Conservation (phyloP, 1,140 invertebrate species). For the Danaus plexippus region DNA sequence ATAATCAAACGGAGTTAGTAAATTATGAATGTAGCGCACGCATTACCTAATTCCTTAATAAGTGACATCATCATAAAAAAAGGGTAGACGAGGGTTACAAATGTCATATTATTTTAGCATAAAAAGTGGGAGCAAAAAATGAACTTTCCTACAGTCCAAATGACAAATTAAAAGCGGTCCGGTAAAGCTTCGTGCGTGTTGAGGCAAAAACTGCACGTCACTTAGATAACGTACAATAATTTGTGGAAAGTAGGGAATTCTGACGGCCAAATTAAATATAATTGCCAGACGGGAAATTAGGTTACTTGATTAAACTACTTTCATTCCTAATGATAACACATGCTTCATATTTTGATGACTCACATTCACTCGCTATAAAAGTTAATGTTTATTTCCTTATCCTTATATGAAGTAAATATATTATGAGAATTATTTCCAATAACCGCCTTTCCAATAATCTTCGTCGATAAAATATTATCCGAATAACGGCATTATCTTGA, state of each 20-base stretch:
- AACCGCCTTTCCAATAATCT: slow-evolving; percentile 12
- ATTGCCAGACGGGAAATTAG: slow-evolving; percentile 4
- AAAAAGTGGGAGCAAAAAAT: slow-evolving; percentile 40
- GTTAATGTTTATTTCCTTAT: too few species aligned
- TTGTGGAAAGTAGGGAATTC: slow-evolving; percentile 12
- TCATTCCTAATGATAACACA: slow-evolving; percentile 8
- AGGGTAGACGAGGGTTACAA: slow-evolving; percentile 44
- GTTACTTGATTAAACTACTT: too few species aligned
- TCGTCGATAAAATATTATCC: slow-evolving; percentile 32
- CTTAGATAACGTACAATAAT: slow-evolving; percentile 26
- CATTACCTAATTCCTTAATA: slow-evolving; percentile 20
- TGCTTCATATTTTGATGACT: slow-evolving; percentile 13
- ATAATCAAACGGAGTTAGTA: not conserved
- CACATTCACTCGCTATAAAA: too few species aligned
- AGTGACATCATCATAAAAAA: slow-evolving; percentile 28
- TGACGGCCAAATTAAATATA: slow-evolving; percentile 8
- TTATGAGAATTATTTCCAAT: slow-evolving; percentile 4
- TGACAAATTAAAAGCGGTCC: slow-evolving; percentile 46
- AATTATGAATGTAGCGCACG: slow-evolving; percentile 15
- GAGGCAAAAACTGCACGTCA: slow-evolving; percentile 30
- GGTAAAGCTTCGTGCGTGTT: slow-evolving; percentile 21
- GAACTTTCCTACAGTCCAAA: slow-evolving; percentile 38
- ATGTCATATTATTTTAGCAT: slow-evolving; percentile 49
- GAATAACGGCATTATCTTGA: slow-evolving; percentile 16
- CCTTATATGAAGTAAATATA: too few species aligned